A percentile compares a stretch with the other conserved stretches of the same genome.
phyloP scores from a whole-genome alignment of 2,888 invertebrate genomes.

The Phaedon cochleariae region DNA sequence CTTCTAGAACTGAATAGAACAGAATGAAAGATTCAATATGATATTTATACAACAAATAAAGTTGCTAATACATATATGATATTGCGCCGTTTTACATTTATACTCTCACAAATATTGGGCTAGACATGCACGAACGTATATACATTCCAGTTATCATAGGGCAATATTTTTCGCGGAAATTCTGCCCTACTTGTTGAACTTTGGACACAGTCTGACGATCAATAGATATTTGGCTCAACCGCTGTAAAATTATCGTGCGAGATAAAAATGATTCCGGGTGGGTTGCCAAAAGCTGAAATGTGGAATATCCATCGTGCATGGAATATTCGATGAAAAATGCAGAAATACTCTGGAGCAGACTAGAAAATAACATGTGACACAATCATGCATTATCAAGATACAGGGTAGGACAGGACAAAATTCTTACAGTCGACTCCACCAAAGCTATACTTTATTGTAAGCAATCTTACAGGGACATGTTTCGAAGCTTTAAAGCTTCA shows the following conservation, averaged over 20 bases:
- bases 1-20: too few relatives aligned
- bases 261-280: slow-evolving; percentile 34
- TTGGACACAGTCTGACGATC: slow-evolving; percentile 26
- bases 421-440: too few relatives aligned
- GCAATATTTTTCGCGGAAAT: slow-evolving; percentile 10
- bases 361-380: not conserved
- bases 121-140: not conserved
- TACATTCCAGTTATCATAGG: not conserved
- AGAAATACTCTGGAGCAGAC: not conserved
- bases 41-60: too few relatives aligned
- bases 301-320: slow-evolving; percentile 31
- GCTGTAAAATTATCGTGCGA: slow-evolving; percentile 38
- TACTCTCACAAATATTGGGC: not conserved
- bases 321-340: not conserved
- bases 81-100: not conserved
- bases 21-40: too few relatives aligned
- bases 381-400: too few relatives aligned
- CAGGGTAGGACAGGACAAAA: too few relatives aligned
- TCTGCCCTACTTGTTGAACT: slow-evolving; percentile 33
- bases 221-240: slow-evolving; percentile 39
- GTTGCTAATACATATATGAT: not conserved
- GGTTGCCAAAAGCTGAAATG: slow-evolving; percentile 36
- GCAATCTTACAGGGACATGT: too few relatives aligned
- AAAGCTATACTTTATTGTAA: too few relatives aligned
- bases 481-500: too few relatives aligned